Percentiles rank a stretch among this genome's conserved stretches.
Conservation (phyloP, 2,797 vertebrate species). For the Tadarida brasiliensis region DNA sequence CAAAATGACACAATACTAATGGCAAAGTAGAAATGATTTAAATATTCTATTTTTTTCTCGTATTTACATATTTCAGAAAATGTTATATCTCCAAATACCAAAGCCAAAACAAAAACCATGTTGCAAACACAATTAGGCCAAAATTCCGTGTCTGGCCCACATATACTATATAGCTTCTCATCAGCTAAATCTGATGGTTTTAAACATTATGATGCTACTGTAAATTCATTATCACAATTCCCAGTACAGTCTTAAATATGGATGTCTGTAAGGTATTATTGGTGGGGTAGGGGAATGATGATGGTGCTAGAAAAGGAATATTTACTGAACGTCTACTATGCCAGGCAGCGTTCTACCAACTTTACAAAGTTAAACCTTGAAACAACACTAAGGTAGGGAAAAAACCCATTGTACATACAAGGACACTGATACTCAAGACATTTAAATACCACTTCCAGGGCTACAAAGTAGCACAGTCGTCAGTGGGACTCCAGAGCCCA, state of each 20-base stretch:
- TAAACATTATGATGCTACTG: background rate
- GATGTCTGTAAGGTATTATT: background rate
- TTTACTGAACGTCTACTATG: background rate
- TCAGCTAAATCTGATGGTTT: background rate
- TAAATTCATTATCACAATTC: background rate
- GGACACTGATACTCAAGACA: background rate
- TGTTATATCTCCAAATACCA: slow-evolving; percentile 25
- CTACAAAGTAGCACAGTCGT: background rate
- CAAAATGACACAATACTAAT: background rate
- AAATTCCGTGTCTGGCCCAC: background rate
- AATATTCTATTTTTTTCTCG: background rate
- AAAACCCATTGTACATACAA: background rate
- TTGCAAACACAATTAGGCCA: background rate
- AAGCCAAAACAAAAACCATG: background rate
- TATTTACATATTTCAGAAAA: slow-evolving; percentile 22
- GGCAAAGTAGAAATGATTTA: background rate
- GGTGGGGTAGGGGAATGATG: background rate
- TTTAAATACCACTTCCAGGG: background rate
- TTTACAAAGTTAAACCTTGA: background rate
- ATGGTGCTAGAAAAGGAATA: background rate
- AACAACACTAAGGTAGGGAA: background rate
- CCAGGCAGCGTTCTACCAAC: background rate
- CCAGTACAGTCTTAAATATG: background rate
- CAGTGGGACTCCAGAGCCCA: background rate
- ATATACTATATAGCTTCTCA: background rate